phyloP scores from a whole-genome alignment of 2,888 invertebrate genomes.

The Tipula confusa region DNA sequence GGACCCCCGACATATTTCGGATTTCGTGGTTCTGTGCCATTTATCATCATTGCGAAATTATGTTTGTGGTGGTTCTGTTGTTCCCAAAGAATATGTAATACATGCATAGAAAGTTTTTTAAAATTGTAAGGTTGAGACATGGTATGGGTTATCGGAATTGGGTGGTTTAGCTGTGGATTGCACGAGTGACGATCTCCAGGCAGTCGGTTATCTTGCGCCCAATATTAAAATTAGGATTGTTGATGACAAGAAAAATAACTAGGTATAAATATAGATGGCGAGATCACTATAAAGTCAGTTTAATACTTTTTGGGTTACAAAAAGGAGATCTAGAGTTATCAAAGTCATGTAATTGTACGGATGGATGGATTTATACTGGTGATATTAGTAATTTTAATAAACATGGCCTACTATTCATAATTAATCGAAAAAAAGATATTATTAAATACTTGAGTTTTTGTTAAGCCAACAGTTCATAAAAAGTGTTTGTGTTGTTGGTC shows the following conservation, averaged over 20 bases:
- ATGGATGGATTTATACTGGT: conserved; percentile 47
- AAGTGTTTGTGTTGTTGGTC: conserved; percentile 30
- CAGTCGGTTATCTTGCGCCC: neutral
- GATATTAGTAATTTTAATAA: conserved; percentile 48
- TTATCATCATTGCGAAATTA: neutral
- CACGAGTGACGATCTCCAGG: neutral
- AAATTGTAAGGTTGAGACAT: neutral
- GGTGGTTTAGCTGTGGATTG: neutral
- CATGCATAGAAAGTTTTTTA: neutral
- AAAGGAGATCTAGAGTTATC: conserved; percentile 37
- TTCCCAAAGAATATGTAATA: neutral
- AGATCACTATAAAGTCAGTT: neutral
- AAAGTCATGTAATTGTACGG: conserved; percentile 41
- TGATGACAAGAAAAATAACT: neutral
- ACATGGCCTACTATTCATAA: conserved; percentile 43
- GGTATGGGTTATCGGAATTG: neutral
- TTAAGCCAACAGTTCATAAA: conserved; percentile 21
- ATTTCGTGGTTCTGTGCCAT: neutral
- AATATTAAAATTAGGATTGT: neutral
- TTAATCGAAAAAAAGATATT: conserved; percentile 43
- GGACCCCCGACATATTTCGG: neutral
- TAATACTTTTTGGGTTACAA: conserved; percentile 20
- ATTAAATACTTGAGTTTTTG: conserved; percentile 45
- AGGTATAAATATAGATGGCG: neutral
- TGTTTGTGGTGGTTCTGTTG: neutral